Percentiles rank a stretch among this genome's conserved stretches.
These are phyloP conservation scores for Abrostola tripartita DNA, from an alignment of 2,888 invertebrate genomes.

Conservation along the genomic window DNA sequence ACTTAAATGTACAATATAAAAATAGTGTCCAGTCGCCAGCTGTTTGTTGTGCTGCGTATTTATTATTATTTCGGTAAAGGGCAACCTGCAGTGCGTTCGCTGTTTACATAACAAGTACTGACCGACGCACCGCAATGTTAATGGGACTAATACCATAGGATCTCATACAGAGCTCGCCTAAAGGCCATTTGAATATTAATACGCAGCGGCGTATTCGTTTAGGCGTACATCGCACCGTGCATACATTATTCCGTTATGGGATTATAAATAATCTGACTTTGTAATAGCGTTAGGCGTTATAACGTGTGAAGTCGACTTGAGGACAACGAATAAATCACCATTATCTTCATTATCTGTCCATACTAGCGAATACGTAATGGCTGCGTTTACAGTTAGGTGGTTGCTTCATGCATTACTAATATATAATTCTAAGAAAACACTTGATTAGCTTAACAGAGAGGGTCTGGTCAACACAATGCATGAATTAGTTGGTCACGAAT, in stretches of 20 bases:
- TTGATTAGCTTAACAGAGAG: slow-evolving; percentile 43
- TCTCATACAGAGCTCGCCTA: slow-evolving; percentile 72
- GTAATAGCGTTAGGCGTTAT: slow-evolving; percentile 58
- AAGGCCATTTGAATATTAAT: slow-evolving; percentile 85
- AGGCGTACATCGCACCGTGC: slow-evolving; percentile 70
- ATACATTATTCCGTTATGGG: slow-evolving; percentile 75
- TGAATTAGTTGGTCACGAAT: slow-evolving; percentile 48
- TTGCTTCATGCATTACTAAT: slow-evolving; percentile 51
- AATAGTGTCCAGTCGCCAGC: slow-evolving; percentile 66
- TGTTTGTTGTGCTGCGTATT: slow-evolving; percentile 63
- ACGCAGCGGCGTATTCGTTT: slow-evolving; percentile 71
- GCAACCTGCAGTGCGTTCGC: slow-evolving; percentile 59
- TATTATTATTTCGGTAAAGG: slow-evolving; percentile 66
- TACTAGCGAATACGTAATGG: slow-evolving; percentile 53
- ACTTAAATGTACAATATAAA: slow-evolving; percentile 56
- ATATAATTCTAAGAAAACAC: slow-evolving; percentile 40
- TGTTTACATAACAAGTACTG: slow-evolving; percentile 66
- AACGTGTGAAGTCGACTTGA: slow-evolving; percentile 61
- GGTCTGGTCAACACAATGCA: slow-evolving; percentile 50
- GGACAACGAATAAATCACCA: slow-evolving; percentile 56
- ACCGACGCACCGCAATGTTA: slow-evolving; percentile 71
- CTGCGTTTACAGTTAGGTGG: slow-evolving; percentile 46
- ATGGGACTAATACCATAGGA: slow-evolving; percentile 77
- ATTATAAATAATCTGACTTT: slow-evolving; percentile 70
- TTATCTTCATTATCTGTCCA: slow-evolving; percentile 56